Conservation (phyloP, 1,140 invertebrate species). For the Dreissena polymorpha region DNA sequence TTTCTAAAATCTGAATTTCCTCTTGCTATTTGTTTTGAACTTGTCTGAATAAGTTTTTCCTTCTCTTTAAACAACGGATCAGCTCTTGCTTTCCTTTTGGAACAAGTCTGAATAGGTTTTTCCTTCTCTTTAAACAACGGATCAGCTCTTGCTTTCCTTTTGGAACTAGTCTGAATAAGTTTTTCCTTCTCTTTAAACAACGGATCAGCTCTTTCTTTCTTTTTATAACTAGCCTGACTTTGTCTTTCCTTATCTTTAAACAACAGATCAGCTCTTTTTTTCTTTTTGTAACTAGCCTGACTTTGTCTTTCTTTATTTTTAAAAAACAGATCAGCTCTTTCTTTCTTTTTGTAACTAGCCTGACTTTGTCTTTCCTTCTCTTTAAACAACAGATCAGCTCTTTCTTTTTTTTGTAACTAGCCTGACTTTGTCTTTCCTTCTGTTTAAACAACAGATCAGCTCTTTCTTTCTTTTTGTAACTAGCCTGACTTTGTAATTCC, state of each 20-base stretch:
- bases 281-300: neutral
- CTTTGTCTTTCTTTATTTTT: conserved; percentile 20
- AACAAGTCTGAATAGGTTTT: conserved; percentile 7
- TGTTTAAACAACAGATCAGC: no score
- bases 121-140: conserved; percentile 2
- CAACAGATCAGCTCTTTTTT: no score
- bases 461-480: no score
- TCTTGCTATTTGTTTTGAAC: neutral
- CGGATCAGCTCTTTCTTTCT: neutral
- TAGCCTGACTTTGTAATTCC: no score
- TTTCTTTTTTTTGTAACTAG: no score
- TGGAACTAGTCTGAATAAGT: neutral
- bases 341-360: no score
- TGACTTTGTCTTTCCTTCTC: no score
- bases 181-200: neutral
- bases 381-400: no score
- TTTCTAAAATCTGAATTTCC: neutral
- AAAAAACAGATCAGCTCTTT: neutral
- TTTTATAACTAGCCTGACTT: no score
- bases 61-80: neutral
- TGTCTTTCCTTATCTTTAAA: no score
- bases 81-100: conserved; percentile 7
- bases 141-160: conserved; percentile 5
- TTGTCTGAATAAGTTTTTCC: neutral
- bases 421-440: no score